Evolutionary conservation across 2,797 vertebrate species (phyloP), one percentile per base, ranked within the genome.

Genomic region (Xiphophorus birchmanni): DNA sequence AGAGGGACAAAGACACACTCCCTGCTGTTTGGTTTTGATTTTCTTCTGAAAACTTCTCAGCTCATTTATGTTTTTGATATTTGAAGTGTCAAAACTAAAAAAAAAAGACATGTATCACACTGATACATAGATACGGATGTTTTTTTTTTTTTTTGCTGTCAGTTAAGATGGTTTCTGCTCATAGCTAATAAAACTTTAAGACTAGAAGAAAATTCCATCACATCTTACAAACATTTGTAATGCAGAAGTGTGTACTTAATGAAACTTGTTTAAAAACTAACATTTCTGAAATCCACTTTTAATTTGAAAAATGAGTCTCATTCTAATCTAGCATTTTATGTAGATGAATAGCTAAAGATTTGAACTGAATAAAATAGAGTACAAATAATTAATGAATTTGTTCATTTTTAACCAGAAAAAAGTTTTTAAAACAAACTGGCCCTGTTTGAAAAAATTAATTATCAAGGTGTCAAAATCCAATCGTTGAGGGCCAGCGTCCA

Each of bases 1-100:
- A 78, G 18, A 52, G 48, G 58, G 75, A 82, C 79, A 81, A 77
- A 88, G 79, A 89, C 42, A 67, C 26, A 75, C 12, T 47, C 78
- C 81, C 76, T 26, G 44, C 80, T 82, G 67, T 47, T 77, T 29
- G 4, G 56, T 85, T 89, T 88, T 86, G 80, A 91, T 83, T 80
- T 29, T 47, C 54, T 76, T 60, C 10, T 80, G 72, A 78, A 88
- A 86, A 90, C 54, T 26, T 71, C 35, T 13, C 17, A 29, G 50
- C 45, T 3, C 44, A 50, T 76, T 83, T 73, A 56, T 74, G 81
- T 81, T 71, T 75, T 71, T 74, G 50, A 76, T 60, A 76, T 44
- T 13, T 35, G 50, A 60, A 32, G 44, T 45, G 72, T 80, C 50
- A 79, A 73, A 87, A 63, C 75, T 69, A 26, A 40, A 8, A 32